Evolutionary conservation across 30 jellyfish, hydroid and myxozoan genomes (phyloP).

Genomic region (Chironex yamaguchii): DNA sequence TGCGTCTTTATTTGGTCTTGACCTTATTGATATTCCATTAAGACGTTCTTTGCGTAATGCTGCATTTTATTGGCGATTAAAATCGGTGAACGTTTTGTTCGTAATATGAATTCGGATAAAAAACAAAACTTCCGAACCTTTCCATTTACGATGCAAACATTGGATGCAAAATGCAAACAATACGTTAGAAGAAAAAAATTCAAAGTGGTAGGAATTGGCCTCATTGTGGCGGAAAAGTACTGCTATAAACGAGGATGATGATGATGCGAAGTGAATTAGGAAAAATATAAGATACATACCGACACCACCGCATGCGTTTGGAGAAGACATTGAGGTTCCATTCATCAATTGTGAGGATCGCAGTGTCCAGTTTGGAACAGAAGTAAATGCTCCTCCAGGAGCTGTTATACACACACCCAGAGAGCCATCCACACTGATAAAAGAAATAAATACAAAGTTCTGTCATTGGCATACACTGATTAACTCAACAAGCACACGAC

Average conservation of each 20-base stretch:
- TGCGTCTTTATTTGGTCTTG: too few species aligned
- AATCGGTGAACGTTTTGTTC: too few species aligned
- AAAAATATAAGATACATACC: slow-evolving; percentile 85
- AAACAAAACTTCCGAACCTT: slow-evolving; percentile 26
- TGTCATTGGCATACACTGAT: background rate
- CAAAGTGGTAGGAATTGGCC: too few species aligned
- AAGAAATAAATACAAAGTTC: too few species aligned
- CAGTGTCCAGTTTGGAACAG: slow-evolving; percentile 95
- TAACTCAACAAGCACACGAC: background rate
- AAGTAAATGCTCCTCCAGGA: slow-evolving; percentile 98
- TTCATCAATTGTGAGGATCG: slow-evolving; percentile 82
- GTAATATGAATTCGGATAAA: slow-evolving; percentile 34
- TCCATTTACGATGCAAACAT: slow-evolving; percentile 12
- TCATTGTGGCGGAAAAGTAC: too few species aligned
- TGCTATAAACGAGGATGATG: too few species aligned
- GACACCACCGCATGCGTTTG: slow-evolving; percentile 97
- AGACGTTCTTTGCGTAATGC: too few species aligned
- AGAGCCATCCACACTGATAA: slow-evolving; percentile 83
- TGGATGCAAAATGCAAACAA: slow-evolving; percentile 22
- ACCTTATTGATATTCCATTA: too few species aligned
- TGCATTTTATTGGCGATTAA: too few species aligned
- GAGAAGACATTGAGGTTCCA: slow-evolving; percentile 99
- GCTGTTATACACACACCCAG: slow-evolving; percentile 97
- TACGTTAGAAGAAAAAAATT: too few species aligned
- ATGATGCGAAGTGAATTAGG: too few species aligned